Evolutionary conservation across 2,113 vertebrate species (phyloP), one percentile per base, ranked within the genome.

Genomic region (Carettochelys insculpta): DNA sequence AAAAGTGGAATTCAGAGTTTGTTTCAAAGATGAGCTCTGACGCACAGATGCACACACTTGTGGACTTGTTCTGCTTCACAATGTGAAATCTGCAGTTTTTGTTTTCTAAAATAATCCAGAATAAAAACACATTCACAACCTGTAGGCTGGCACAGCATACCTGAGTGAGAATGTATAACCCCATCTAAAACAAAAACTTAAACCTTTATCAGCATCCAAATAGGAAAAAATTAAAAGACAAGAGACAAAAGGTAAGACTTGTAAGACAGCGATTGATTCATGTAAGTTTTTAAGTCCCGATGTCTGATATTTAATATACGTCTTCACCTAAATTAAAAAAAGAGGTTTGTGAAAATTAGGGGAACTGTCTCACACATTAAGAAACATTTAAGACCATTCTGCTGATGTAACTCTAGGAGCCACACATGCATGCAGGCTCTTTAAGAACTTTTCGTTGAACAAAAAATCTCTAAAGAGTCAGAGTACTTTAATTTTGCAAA

Each of bases 101-200:
- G 97, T 98, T 98, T 97, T 98, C 98, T 98, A 98, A 98, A 98
- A 97, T 97, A 98, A 98, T 98, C 98, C 98, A 98, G 98, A 98
- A 99, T 98, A 98, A 98, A 99, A 99, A 99, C 99, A 98, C 98
- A 99, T 99, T 99, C 99, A 99, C 98, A 98, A 99, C 99, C 98
- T 99, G 99, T 99, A 99, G 98, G 98, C 99, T 99, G 98, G 98
- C 98, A 99, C 99, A 98, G 99, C 98, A 99, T 99, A 99, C 99
- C 99, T 99, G 99, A 99, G 99, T 99, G 98, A 99, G 98, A 99
- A 98, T 98, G 98, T 98, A 98, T 96, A 98, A 98, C 98, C 98
- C 98, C 98, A 98, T 99, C 98, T 98, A 98, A 98, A 99, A 98
- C 98, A 99, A 98, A 98, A 99, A 99, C 98, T 98, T 98, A 98